These are phyloP conservation scores for Fregetta grallaria DNA, from an alignment of 2,113 vertebrate genomes.

Conservation along the genomic window DNA sequence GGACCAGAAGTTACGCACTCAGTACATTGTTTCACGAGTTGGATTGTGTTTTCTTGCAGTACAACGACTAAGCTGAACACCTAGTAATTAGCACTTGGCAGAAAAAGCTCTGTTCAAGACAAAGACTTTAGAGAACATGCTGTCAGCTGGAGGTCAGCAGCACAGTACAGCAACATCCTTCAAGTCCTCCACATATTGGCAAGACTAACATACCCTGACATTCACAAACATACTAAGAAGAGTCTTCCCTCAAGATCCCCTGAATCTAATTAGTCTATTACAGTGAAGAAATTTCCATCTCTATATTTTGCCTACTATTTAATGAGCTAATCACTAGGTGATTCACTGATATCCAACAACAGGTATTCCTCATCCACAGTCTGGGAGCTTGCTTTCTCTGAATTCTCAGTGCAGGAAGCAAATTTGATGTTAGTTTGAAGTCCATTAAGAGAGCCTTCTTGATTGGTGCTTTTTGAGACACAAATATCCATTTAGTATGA, in stretches of 20 bases:
- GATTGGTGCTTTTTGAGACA: not conserved
- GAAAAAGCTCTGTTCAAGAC: not conserved
- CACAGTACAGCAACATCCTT: not conserved
- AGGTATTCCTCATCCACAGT: not conserved
- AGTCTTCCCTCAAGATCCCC: not conserved
- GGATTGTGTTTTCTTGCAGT: not conserved
- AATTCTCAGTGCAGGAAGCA: not conserved
- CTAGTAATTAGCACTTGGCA: not conserved
- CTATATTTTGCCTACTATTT: not conserved
- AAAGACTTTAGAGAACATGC: not conserved
- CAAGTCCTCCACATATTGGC: not conserved
- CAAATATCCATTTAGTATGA: not conserved
- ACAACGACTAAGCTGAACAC: not conserved
- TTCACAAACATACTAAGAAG: not conserved
- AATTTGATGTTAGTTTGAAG: not conserved
- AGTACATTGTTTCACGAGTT: not conserved
- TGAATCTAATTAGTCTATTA: not conserved
- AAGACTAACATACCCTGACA: not conserved
- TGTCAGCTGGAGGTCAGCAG: not conserved
- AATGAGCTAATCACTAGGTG: not conserved
- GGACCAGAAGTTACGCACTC: not conserved
- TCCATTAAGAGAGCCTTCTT: not conserved
- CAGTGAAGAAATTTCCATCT: not conserved
- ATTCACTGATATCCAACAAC: not conserved
- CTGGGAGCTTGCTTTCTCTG: not conserved